Evolutionary conservation across 2,113 vertebrate genomes (phyloP).

Genomic region (Prietella phreatophila): DNA sequence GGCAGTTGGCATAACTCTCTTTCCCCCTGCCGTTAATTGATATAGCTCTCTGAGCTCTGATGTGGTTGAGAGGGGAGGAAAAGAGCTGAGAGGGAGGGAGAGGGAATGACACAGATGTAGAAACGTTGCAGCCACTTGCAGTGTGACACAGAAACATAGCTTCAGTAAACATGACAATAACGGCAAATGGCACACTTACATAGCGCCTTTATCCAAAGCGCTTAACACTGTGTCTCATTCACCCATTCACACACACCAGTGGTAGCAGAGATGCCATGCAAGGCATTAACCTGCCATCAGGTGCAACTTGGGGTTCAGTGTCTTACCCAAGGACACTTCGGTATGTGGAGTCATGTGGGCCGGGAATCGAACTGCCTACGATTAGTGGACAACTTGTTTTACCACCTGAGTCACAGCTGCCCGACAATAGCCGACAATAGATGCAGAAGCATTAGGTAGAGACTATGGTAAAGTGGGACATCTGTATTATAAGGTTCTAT

Average conservation of each 20-base stretch:
- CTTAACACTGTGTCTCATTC: too few relatives aligned
- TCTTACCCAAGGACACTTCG: too few relatives aligned
- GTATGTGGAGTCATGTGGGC: too few relatives aligned
- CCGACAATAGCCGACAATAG: not conserved
- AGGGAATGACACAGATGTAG: not conserved
- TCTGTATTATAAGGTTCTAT: not conserved
- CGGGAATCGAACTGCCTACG: too few relatives aligned
- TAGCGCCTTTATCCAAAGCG: too few relatives aligned
- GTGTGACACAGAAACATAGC: not conserved
- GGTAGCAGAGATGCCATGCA: too few relatives aligned
- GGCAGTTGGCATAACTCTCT: constrained; percentile 65
- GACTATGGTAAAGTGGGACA: not conserved
- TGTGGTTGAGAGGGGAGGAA: constrained; percentile 49
- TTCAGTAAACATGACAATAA: not conserved
- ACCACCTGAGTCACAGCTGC: too few relatives aligned
- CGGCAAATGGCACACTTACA: too few relatives aligned
- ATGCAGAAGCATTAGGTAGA: not conserved
- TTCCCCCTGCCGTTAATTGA: constrained; percentile 70
- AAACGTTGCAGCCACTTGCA: not conserved
- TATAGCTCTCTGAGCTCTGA: constrained; percentile 68
- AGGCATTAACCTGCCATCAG: too few relatives aligned
- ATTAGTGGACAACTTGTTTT: too few relatives aligned
- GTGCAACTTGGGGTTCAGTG: too few relatives aligned
- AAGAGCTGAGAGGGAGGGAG: constrained; percentile 23
- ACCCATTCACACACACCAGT: too few relatives aligned